These are phyloP conservation scores for Noctua comes DNA, from an alignment of 2,888 invertebrate genomes.

Conservation along the genomic window DNA sequence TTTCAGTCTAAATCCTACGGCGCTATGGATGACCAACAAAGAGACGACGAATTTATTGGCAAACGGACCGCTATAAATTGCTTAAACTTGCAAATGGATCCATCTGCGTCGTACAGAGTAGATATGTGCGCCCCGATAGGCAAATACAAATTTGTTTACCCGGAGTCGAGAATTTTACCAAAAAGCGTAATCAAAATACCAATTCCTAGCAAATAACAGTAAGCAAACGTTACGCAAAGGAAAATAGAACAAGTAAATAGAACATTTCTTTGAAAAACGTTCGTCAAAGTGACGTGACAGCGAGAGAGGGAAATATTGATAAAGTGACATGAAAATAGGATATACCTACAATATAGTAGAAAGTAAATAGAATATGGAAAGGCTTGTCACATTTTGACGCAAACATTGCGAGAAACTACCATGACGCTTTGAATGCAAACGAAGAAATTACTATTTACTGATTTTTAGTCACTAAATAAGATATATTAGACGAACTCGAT, in stretches of 20 bases:
- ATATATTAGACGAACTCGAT: neutral
- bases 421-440: neutral
- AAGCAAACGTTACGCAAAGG: conserved; percentile 37
- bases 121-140: neutral
- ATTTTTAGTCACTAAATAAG: neutral
- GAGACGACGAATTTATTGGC: conserved; percentile 4
- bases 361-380: conserved; percentile 40
- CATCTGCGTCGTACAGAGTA: neutral
- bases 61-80: neutral
- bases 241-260: conserved; percentile 48
- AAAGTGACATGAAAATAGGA: conserved; percentile 44
- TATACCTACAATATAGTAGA: conserved; percentile 8
- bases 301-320: conserved; percentile 45
- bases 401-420: neutral
- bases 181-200: conserved; percentile 36
- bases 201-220: conserved; percentile 34
- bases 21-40: neutral
- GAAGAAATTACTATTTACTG: neutral
- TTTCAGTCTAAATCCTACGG: neutral
- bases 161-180: conserved; percentile 13
- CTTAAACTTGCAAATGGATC: conserved; percentile 11
- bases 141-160: neutral
- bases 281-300: conserved; percentile 49
- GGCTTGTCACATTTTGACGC: neutral
- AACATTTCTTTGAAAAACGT: conserved; percentile 47